Percentiles rank a stretch among this genome's conserved stretches.
Conservation (phyloP, 2,797 vertebrate genomes). For the Platalea minor region DNA sequence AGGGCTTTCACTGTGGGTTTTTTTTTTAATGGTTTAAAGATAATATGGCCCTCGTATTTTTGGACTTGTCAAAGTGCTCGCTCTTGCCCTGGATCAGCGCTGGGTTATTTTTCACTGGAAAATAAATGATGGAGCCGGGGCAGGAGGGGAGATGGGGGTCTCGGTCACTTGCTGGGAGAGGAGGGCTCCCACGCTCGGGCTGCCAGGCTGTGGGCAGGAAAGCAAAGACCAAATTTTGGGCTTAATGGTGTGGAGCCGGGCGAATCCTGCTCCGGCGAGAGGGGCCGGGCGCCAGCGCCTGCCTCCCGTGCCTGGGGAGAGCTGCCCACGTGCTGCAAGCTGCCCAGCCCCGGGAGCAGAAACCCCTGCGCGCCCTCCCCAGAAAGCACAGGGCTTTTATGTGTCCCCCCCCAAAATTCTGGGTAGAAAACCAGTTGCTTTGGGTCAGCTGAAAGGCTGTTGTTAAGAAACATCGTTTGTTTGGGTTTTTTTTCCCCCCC, state of each 20-base stretch:
- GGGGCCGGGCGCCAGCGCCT: neutral
- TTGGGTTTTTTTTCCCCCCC: accelerated
- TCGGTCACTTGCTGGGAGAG: accelerated
- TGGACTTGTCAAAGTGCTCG: constrained; percentile 5
- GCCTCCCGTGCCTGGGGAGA: neutral
- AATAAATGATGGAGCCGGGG: neutral
- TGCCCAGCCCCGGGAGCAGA: accelerated
- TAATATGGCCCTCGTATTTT: constrained; percentile 35
- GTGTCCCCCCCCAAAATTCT: accelerated
- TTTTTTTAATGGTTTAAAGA: constrained; percentile 19
- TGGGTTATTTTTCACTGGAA: constrained; percentile 44
- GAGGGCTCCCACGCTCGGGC: neutral
- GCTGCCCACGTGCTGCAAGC: accelerated
- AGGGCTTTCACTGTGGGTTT: neutral
- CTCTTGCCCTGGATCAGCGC: neutral
- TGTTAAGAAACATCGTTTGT: neutral
- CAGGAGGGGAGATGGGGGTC: neutral
- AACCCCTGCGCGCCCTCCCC: neutral
- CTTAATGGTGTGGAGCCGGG: neutral
- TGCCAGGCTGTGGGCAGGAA: neutral
- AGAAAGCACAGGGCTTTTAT: neutral
- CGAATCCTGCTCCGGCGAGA: neutral
- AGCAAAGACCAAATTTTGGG: neutral
- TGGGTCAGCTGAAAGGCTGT: neutral
- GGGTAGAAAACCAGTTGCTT: accelerated